These are phyloP conservation scores for Phoxinus dragarum DNA, from an alignment of 2,797 vertebrate genomes.

Conservation along the genomic window DNA sequence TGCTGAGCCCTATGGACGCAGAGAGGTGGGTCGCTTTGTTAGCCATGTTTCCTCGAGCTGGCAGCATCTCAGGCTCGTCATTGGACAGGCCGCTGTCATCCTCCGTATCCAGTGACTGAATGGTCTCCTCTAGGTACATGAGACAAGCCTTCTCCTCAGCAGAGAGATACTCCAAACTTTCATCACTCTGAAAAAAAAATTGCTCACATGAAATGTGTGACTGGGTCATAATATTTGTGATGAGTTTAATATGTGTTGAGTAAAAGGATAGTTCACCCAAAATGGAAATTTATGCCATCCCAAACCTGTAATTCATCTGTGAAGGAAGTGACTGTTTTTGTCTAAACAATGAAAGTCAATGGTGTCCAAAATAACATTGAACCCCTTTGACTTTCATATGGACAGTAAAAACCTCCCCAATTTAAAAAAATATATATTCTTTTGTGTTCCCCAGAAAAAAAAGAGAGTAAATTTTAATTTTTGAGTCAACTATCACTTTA, in stretches of 20 bases:
- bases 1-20: conserved; percentile 67
- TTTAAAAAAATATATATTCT: background rate
- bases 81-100: conserved; percentile 85
- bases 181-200: conserved; percentile 81
- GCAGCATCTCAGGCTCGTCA: conserved; percentile 73
- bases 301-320: background rate
- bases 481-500: background rate
- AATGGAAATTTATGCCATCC: background rate
- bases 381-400: background rate
- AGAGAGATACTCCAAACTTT: conserved; percentile 87
- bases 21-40: conserved; percentile 72
- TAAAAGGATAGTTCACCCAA: background rate
- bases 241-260: background rate
- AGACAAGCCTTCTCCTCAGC: conserved; percentile 92
- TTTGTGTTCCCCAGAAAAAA: background rate
- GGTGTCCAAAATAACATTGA: background rate
- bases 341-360: background rate
- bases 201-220: background rate
- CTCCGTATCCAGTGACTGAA: conserved; percentile 88
- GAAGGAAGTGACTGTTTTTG: background rate
- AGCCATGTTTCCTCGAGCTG: conserved; percentile 62
- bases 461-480: background rate
- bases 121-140: conserved; percentile 93
- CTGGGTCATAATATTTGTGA: too few relatives aligned
- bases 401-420: background rate